Evolutionary conservation across 2,113 vertebrate genomes (phyloP).

Genomic region (Dasyprocta punctata): DNA sequence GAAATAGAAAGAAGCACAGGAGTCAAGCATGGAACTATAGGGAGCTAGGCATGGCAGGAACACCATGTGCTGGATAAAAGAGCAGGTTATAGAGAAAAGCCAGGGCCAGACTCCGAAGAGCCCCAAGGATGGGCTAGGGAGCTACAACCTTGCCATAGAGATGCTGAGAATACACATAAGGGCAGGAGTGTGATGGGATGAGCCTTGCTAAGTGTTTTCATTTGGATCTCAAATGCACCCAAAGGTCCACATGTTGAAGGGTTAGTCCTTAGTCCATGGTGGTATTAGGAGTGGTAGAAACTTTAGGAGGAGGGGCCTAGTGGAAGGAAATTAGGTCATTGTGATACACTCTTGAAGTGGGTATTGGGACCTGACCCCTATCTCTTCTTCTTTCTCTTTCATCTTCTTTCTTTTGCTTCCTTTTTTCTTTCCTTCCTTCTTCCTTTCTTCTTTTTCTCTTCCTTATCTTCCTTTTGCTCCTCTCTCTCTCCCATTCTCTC

Average conservation of each 20-base stretch:
- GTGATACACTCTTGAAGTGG: background rate
- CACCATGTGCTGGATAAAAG: background rate
- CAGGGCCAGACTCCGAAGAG: background rate
- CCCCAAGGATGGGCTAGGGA: background rate
- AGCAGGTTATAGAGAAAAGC: background rate
- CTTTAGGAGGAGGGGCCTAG: background rate
- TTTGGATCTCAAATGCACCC: background rate
- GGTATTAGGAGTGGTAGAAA: background rate
- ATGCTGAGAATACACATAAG: background rate
- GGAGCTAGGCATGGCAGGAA: background rate
- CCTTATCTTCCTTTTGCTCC: background rate
- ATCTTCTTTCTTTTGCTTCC: background rate
- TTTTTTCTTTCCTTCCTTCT: background rate
- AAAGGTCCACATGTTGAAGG: background rate
- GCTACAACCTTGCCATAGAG: no score
- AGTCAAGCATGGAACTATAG: background rate
- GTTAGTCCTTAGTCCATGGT: background rate
- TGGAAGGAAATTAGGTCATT: background rate
- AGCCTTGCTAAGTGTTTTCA: background rate
- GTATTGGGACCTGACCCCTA: background rate
- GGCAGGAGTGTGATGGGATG: background rate
- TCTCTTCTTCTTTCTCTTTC: background rate
- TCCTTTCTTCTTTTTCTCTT: background rate
- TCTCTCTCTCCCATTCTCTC: no score
- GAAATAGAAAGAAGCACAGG: background rate